Percentiles rank a stretch among this genome's conserved stretches.
phyloP scores from a whole-genome alignment of 2,797 vertebrate genomes.

The Limosa lapponica region DNA sequence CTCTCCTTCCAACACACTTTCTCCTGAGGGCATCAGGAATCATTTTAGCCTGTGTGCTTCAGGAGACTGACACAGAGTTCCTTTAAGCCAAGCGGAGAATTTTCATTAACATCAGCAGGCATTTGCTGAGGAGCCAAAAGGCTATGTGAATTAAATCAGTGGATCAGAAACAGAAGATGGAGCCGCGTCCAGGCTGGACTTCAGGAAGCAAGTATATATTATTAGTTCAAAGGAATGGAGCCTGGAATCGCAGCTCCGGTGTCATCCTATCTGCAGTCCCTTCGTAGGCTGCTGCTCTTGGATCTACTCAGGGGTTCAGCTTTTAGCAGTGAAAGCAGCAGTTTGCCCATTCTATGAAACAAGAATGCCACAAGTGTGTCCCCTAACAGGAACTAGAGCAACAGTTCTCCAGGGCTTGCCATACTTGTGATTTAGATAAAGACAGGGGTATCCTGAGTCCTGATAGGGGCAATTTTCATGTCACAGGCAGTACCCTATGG shows the following conservation, averaged over 20 bases:
- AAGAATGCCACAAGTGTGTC: background rate
- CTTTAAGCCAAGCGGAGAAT: background rate
- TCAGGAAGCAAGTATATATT: background rate
- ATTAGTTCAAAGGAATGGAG: background rate
- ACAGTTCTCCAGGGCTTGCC: background rate
- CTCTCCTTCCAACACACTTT: background rate
- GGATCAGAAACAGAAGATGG: background rate
- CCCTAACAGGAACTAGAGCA: background rate
- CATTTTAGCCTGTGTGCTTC: background rate
- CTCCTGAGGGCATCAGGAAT: background rate
- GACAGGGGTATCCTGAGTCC: background rate
- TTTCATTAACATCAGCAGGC: background rate
- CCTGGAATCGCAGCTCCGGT: background rate
- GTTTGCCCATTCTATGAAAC: background rate
- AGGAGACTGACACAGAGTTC: background rate
- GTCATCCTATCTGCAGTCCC: background rate
- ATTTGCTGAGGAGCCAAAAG: background rate
- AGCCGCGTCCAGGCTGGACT: background rate
- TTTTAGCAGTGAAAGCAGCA: background rate
- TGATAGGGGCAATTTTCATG: background rate
- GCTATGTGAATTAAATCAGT: background rate
- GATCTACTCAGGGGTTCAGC: background rate
- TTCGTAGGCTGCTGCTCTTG: background rate
- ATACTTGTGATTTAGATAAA: background rate
- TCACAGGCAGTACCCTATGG: background rate